Evolutionary conservation across 2,113 vertebrate species (phyloP), one percentile per base, ranked within the genome.

Genomic region (Perognathus longimembris): DNA sequence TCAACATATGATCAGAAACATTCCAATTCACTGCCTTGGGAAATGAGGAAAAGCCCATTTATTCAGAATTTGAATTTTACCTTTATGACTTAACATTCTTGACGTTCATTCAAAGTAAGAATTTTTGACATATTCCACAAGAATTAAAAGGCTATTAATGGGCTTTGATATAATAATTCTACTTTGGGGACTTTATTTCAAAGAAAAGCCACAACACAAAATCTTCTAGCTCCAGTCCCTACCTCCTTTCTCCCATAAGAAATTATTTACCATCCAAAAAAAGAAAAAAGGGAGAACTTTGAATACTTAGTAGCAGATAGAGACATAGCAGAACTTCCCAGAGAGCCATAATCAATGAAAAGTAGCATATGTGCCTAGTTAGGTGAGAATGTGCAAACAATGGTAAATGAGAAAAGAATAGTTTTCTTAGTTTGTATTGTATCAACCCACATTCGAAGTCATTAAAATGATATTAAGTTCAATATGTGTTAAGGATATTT

Each of bases 91-190:
- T 81, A 38, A 36, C 1, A 24, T 32, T 63, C 32, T 2, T 77
- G 30, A 85, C 74, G 45, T 71, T 71, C 73, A 26, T 76, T 69
- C 88, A 42, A 67, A 73, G 82, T 63, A 84, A 24, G 77, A 69
- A 40, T 54, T 69, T 24, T n/a, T 75, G 26, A 89, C 76, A 73
- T 64, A 78, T 63, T 83, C 61, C 85, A 42, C 8, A 83, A 75
- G 26, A 70, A 20, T 78, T 69, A 32, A 36, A 88, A 83, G 84
- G 10, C 36, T 30, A 54, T 85, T 71, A 59, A 67, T 78, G 69
- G 26, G 24, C 15, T 80, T 63, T 90, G 42, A 78, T 85, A 69
- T 42, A 67, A 50, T 71, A 88, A 85, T 78, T 81, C 17, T 63
- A 64, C 59, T 79, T 38, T 42, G 9, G 42, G 9, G 11, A 78